Evolutionary conservation across 1,140 invertebrate genomes (phyloP), one percentile per base, ranked within the genome.

Genomic region (Caenorhabditis tropicalis): DNA sequence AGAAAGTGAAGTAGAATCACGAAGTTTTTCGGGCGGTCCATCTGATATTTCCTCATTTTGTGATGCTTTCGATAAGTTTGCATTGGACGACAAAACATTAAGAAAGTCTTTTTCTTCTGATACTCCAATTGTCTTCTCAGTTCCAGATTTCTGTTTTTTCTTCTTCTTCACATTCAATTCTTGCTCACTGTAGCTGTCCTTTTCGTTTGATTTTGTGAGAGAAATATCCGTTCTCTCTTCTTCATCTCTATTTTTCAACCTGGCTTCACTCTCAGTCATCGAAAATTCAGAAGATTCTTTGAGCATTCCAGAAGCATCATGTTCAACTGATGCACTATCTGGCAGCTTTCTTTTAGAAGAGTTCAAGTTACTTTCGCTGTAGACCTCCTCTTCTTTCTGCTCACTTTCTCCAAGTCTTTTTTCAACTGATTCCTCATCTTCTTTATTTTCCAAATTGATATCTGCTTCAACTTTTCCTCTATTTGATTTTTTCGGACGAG

Each of bases 101-200:
- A 74, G 36, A 16, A 24, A 43, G n/a, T 74, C 65, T 12, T 9
- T 4, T 27, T 74, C 65, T 43, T 43, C 24, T 5, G 33, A 1
- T 21, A 36, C 43, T 16, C 81, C 39, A 29, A 60, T 84, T 0
- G 27, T n/a, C 19, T 24, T 33, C 33, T 80, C 74, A 10, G 33
- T 33, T 29, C 10, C 29, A 24, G 7, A 29, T 21, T 49, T 46
- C 43, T 80, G 39, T 51, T 65, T 58, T n/a, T 70, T 70, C n/a
- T 60, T 80, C 36, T 74, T 74, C 10, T 24, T 46, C 21, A 27
- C 21, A 27, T 33, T 65, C 27, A 70, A 10, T 48, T 65, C 48
- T 74, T 83, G 56, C 24, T 83, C 56, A 27, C 33, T 83, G 19
- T 74, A 53, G 24, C 58, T 83, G 5, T 83, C 46, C n/a, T 83